These are phyloP conservation scores for Anolis carolinensis DNA, from an alignment of 2,113 vertebrate genomes.

Conservation along the genomic window DNA sequence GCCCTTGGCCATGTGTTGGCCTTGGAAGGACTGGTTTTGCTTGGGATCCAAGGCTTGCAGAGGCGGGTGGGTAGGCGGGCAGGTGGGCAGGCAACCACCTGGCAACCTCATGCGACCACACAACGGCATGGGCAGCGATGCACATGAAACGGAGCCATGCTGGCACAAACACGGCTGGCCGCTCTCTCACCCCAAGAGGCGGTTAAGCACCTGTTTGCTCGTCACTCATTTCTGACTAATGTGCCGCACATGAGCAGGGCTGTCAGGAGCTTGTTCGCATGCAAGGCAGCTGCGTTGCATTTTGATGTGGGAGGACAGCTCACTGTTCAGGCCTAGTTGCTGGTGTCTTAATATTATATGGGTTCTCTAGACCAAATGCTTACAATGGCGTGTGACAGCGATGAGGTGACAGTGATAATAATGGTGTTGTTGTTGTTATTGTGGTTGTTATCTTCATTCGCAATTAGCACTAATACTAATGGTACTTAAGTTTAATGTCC, in stretches of 20 bases:
- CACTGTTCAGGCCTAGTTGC: neutral
- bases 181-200: too few relatives aligned
- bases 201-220: neutral
- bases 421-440: too few relatives aligned
- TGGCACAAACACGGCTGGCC: too few relatives aligned
- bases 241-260: neutral
- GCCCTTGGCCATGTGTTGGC: neutral
- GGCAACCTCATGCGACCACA: accelerated
- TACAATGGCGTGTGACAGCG: too few relatives aligned
- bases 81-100: too few relatives aligned
- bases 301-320: neutral
- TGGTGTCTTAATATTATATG: neutral
- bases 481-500: too few relatives aligned
- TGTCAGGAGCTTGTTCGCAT: neutral
- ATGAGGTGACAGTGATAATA: too few relatives aligned
- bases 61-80: neutral
- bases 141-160: too few relatives aligned
- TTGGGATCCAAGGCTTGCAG: neutral
- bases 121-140: neutral
- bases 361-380: neutral
- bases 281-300: neutral
- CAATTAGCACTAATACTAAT: too few relatives aligned
- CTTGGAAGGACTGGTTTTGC: neutral
- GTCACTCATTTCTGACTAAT: neutral
- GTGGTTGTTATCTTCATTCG: too few relatives aligned